A percentile compares a stretch with the other conserved stretches of the same genome.
phyloP scores from a whole-genome alignment of 2,888 invertebrate genomes.

The Oligia strigilis region DNA sequence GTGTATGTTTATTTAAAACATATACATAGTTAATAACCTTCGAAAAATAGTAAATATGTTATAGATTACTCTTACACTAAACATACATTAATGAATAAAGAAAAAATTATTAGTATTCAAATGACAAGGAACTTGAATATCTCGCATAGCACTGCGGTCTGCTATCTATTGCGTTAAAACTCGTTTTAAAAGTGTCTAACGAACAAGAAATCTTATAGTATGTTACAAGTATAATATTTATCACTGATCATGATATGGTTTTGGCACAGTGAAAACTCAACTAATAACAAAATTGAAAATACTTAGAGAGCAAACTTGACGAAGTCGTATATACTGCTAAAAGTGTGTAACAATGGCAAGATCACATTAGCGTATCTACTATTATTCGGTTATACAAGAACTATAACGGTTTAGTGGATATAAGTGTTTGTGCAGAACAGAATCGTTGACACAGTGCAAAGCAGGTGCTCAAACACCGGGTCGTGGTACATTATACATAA shows the following conservation, averaged over 20 bases:
- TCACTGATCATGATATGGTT: slow-evolving; percentile 88
- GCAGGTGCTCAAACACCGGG: slow-evolving; percentile 28
- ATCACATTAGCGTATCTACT: slow-evolving; percentile 68
- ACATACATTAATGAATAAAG: slow-evolving; percentile 78
- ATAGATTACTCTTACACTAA: slow-evolving; percentile 80
- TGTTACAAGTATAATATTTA: slow-evolving; percentile 74
- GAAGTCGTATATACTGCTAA: slow-evolving; percentile 60
- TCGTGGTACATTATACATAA: slow-evolving; percentile 38
- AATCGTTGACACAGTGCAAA: slow-evolving; percentile 46
- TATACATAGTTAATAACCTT: slow-evolving; percentile 84
- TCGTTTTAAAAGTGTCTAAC: slow-evolving; percentile 66
- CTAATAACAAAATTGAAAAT: slow-evolving; percentile 69
- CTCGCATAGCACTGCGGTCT: slow-evolving; percentile 75
- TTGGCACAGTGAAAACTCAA: slow-evolving; percentile 81
- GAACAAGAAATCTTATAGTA: slow-evolving; percentile 73
- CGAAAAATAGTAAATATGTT: slow-evolving; percentile 89
- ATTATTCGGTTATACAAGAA: slow-evolving; percentile 48
- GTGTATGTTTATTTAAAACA: slow-evolving; percentile 80
- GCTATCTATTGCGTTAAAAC: slow-evolving; percentile 68
- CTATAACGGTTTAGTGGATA: slow-evolving; percentile 46
- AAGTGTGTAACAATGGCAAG: slow-evolving; percentile 76
- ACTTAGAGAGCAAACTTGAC: slow-evolving; percentile 76
- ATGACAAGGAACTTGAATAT: slow-evolving; percentile 85
- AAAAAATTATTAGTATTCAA: slow-evolving; percentile 73
- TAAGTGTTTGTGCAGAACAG: slow-evolving; percentile 64